These are phyloP conservation scores for Pelochelys cantorii DNA, from an alignment of 2,797 vertebrate genomes.

Conservation along the genomic window DNA sequence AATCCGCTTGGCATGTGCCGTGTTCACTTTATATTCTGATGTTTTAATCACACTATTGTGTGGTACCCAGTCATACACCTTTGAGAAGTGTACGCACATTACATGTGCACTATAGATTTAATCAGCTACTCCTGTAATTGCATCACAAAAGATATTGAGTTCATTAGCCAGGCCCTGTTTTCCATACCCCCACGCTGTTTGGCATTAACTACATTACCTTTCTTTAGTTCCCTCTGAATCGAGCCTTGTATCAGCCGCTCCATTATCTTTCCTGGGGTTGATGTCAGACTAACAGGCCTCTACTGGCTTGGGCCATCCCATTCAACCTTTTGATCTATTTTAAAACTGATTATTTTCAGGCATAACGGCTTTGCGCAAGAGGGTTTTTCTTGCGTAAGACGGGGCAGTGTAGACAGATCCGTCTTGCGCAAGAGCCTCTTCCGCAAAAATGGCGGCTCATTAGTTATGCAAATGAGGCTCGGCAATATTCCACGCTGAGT, in stretches of 20 bases:
- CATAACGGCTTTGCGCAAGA: too few species aligned
- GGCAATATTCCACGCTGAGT: too few species aligned
- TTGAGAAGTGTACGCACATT: not conserved
- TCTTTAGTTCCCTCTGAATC: not conserved
- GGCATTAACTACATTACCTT: not conserved
- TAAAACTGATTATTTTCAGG: too few species aligned
- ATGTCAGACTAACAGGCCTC: not conserved
- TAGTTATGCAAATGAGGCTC: too few species aligned
- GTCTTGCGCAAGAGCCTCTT: too few species aligned
- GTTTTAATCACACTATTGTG: not conserved
- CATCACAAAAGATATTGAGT: too few species aligned
- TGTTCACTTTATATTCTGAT: not conserved
- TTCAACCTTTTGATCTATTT: not conserved
- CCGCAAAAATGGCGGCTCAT: too few species aligned
- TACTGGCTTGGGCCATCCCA: not conserved
- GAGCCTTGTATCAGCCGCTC: not conserved
- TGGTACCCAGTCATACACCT: not conserved
- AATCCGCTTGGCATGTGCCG: not conserved
- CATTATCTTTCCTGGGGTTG: not conserved
- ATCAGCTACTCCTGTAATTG: not conserved
- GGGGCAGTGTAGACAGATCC: too few species aligned
- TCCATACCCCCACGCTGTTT: not conserved
- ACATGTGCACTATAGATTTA: not conserved
- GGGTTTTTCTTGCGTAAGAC: too few species aligned
- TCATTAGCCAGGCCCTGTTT: not conserved